phyloP scores from a whole-genome alignment of 2,888 invertebrate genomes.

The Stictocephala bisonia region DNA sequence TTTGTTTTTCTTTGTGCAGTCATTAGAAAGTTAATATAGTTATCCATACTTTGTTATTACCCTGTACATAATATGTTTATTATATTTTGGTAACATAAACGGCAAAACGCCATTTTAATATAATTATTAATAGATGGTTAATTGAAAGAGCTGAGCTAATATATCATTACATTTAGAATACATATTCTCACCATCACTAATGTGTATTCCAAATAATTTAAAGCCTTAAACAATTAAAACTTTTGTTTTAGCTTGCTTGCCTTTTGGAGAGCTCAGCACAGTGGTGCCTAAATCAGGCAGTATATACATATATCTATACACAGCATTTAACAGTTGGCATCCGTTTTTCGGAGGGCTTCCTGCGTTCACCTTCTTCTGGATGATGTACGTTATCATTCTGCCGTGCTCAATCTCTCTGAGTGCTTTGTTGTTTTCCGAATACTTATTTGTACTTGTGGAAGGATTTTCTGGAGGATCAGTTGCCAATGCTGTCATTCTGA shows the following conservation, averaged over 20 bases:
- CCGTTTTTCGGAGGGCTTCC: conserved; percentile 29
- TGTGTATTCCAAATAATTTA: too few species aligned
- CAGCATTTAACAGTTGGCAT: conserved; percentile 3
- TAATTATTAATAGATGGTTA: too few species aligned
- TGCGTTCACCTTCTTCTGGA: conserved; percentile 27
- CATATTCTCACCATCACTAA: too few species aligned
- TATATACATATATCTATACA: conserved; percentile 22
- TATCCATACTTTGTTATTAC: too few species aligned
- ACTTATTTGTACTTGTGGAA: background rate
- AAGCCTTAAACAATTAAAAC: too few species aligned
- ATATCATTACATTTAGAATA: too few species aligned
- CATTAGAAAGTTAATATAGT: too few species aligned
- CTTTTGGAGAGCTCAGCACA: conserved; percentile 23
- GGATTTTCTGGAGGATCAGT: background rate
- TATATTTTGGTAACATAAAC: too few species aligned
- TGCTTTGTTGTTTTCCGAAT: conserved; percentile 8
- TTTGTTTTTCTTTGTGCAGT: too few species aligned
- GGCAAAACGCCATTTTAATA: too few species aligned
- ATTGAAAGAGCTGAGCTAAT: too few species aligned
- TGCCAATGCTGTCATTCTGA: background rate
- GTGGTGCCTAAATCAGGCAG: conserved; percentile 23
- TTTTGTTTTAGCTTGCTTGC: conserved; percentile 15
- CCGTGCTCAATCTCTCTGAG: conserved; percentile 7
- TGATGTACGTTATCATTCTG: conserved; percentile 25
- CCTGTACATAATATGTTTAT: too few species aligned